Evolutionary conservation across 2,888 invertebrate species (phyloP).

Genomic region (Glaucopsyche alexis): DNA sequence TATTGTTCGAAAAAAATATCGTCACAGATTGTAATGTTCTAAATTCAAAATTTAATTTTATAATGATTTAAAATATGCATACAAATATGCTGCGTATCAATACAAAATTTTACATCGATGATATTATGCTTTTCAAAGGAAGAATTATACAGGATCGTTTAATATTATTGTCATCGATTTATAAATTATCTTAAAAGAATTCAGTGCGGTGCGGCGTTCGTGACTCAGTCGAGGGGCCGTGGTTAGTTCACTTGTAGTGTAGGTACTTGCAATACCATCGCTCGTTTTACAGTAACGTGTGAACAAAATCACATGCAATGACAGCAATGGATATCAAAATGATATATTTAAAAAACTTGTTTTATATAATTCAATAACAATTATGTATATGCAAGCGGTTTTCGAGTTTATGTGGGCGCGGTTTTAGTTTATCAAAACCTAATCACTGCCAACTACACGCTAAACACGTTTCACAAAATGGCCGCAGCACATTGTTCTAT

Average conservation of each 20-base stretch:
- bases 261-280: conserved; percentile 46
- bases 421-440: conserved; percentile 30
- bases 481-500: conserved; percentile 38
- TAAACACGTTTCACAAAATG: conserved; percentile 38
- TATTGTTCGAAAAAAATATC: not conserved
- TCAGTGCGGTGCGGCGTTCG: conserved; percentile 58
- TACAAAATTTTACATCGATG: not conserved
- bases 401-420: conserved; percentile 5
- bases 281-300: conserved; percentile 30
- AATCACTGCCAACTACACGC: conserved; percentile 29
- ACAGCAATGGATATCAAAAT: conserved; percentile 33
- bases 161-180: conserved; percentile 40
- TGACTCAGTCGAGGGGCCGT: conserved; percentile 55
- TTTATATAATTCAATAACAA: not conserved
- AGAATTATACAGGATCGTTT: not conserved
- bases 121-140: not conserved
- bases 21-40: conserved; percentile 14
- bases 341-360: conserved; percentile 5
- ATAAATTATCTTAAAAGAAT: conserved; percentile 50
- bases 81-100: not conserved
- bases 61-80: not conserved
- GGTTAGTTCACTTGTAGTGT: conserved; percentile 56
- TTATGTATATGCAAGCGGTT: not conserved
- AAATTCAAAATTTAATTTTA: conserved; percentile 2
- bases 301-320: conserved; percentile 10